Evolutionary conservation across 2,113 vertebrate genomes (phyloP).

Genomic region (Vicugna pacos): DNA sequence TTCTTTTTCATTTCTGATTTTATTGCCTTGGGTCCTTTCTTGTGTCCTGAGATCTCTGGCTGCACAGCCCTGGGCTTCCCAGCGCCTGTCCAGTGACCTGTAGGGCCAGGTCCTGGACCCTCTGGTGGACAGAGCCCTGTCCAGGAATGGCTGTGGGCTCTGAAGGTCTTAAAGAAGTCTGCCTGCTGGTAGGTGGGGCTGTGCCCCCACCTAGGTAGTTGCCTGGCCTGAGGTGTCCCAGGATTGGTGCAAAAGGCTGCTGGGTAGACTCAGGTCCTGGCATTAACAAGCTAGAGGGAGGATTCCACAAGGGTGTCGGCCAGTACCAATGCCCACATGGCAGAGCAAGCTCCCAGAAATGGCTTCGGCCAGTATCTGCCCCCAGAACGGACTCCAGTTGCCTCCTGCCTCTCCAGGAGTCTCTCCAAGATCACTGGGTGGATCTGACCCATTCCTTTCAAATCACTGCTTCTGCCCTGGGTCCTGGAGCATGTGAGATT

Average conservation of each 20-base stretch:
- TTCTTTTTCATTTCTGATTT: neutral
- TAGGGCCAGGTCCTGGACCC: neutral
- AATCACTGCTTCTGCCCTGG: neutral
- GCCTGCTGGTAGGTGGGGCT: neutral
- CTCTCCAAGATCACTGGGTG: neutral
- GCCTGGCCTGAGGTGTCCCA: neutral
- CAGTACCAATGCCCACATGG: neutral
- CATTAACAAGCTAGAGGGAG: neutral
- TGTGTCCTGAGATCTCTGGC: neutral
- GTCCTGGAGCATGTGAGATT: neutral
- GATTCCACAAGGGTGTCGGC: fast-evolving
- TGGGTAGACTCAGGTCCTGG: neutral
- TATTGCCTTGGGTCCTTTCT: neutral
- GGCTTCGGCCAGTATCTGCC: neutral
- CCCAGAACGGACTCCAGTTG: neutral
- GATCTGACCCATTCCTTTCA: neutral
- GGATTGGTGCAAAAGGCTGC: neutral
- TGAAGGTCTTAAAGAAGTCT: neutral
- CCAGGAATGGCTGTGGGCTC: neutral
- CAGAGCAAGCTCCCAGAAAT: neutral
- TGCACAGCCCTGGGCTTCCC: neutral
- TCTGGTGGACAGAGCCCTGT: neutral
- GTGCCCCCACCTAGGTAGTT: neutral
- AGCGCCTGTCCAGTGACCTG: neutral
- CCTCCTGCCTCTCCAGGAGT: neutral